Conservation (phyloP, 2,888 invertebrate genomes). For the Apamea sordens region DNA sequence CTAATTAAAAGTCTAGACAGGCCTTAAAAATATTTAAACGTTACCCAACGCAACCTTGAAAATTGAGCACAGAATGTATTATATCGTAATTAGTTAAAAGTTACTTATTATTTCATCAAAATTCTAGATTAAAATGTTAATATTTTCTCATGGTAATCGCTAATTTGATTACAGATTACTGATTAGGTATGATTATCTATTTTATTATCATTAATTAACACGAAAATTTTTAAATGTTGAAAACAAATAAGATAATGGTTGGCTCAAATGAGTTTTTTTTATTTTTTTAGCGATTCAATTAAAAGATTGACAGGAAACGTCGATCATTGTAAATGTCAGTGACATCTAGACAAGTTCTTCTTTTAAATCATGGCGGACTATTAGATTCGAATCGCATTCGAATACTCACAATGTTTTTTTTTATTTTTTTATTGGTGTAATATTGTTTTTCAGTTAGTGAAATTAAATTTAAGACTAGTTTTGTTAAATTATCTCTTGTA, state of each 20-base stretch:
- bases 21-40: not conserved
- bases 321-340: slow-evolving; percentile 45
- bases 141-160: slow-evolving; percentile 33
- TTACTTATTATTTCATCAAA: slow-evolving; percentile 46
- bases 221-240: slow-evolving; percentile 12
- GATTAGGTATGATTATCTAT: slow-evolving; percentile 9
- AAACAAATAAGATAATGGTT: slow-evolving; percentile 1
- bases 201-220: slow-evolving; percentile 1
- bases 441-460: no score
- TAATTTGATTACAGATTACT: slow-evolving; percentile 12
- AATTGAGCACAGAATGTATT: slow-evolving; percentile 22
- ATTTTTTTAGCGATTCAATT: slow-evolving; percentile 1
- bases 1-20: slow-evolving; percentile 29
- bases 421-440: no score
- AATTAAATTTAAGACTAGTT: no score
- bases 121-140: slow-evolving; percentile 46
- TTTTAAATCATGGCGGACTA: not conserved
- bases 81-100: slow-evolving; percentile 39
- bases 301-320: slow-evolving; percentile 30
- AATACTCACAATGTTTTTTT: not conserved
- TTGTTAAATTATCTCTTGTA: no score
- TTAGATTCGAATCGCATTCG: not conserved
- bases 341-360: slow-evolving; percentile 2
- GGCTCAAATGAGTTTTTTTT: not conserved
- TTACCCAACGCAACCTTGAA: slow-evolving; percentile 51